Evolutionary conservation across 2,797 vertebrate genomes (phyloP), one percentile per base, ranked within the genome.

Genomic region (Lepilemur septentrionalis): DNA sequence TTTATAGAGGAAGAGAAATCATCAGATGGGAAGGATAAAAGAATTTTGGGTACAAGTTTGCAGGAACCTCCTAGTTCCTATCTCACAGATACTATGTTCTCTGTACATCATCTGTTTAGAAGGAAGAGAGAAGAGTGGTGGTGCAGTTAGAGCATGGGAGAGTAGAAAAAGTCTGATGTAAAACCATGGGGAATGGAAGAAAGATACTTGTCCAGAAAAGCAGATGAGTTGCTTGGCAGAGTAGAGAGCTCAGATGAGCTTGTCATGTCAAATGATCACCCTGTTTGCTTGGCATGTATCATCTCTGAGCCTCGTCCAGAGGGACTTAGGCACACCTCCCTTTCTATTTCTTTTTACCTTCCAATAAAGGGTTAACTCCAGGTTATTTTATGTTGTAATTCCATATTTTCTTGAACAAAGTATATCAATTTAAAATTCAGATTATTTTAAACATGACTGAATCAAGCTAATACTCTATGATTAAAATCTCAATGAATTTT

Each of bases 401-500:
- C 9, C 32, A 50, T 28, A n/a, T 35, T 87, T 84, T 76, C 69
- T 73, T 59, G 43, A 92, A 46, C 25, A 88, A 55, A 43, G 7
- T 52, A 12, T 52, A 86, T 61, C 30, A 59, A 72, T 35, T 85
- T 80, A 81, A 67, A 91, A 69, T 41, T 59, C 20, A 92, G 76
- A 52, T 72, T 52, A 23, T 80, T 57, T 81, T 70, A 93, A 93
- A 50, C 4, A 30, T 67, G 72, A 72, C 7, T 55, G 43, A 90
- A 84, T 89, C 55, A 78, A 87, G 90, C 7, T n/a, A 86, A 57
- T 30, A 83, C 30, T 38, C 2, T n/a, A 50, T 32, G 11, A 78
- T 48, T 61, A 48, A 32, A 91, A 84, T 82, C 18, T 93, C 55
- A 91, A 9, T 32, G 32, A 96, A 95, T 3, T 96, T 50, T 55